Evolutionary conservation across 1,140 invertebrate species (phyloP).

Genomic region (Bactericera cockerelli): DNA sequence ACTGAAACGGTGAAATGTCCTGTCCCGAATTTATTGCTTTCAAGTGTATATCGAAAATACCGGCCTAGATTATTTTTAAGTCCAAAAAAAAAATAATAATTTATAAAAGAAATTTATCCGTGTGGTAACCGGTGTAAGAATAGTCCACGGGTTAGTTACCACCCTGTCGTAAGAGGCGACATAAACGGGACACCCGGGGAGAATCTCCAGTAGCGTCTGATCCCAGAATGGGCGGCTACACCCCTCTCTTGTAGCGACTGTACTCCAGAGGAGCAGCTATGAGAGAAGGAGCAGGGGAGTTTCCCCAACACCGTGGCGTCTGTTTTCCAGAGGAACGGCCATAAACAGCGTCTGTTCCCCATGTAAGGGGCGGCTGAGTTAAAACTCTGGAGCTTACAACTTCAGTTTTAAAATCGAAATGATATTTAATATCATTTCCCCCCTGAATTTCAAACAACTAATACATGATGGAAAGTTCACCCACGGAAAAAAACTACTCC

Average conservation of each 20-base stretch:
- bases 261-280: neutral
- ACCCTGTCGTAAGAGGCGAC: neutral
- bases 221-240: neutral
- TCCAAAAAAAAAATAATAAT: no score
- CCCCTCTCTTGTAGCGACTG: neutral
- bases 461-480: neutral
- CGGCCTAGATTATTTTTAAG: no score
- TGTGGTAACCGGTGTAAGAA: no score
- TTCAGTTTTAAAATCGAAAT: neutral
- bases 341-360: constrained; percentile 5
- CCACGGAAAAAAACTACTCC: constrained; percentile 1
- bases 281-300: no score
- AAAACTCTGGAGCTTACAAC: neutral
- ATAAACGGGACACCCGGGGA: constrained; percentile 3
- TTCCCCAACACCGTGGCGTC: neutral
- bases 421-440: neutral
- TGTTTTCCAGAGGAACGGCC: neutral
- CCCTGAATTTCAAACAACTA: neutral
- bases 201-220: neutral
- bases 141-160: no score
- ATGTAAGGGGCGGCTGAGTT: neutral
- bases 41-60: no score
- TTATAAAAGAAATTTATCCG: no score
- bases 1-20: no score
- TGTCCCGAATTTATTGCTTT: no score